Evolutionary conservation across 2,113 vertebrate genomes (phyloP), one percentile per base, ranked within the genome.

Genomic region (Gasterosteus nipponicus): DNA sequence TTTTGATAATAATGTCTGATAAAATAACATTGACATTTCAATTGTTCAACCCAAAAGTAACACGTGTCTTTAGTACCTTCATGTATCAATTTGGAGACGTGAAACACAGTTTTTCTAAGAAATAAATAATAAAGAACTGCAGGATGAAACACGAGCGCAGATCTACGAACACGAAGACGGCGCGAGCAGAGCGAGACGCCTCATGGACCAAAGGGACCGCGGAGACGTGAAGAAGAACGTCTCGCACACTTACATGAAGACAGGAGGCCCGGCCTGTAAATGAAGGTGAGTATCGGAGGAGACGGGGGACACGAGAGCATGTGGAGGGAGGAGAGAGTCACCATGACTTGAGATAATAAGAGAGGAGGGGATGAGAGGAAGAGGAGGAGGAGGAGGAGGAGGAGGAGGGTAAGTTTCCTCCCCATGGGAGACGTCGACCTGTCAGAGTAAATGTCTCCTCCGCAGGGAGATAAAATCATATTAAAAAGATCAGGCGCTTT

Each of bases 371-470:
- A 47, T 61, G 51, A 63, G 69, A 66, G 41, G 62, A 60, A 18
- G n/a, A n/a, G n/a, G 41, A 56, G 54, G 64, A 26, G 67, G 80
- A 69, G 65, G 39, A 33, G 33, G 53, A 57, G 29, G 38, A 46
- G 51, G 62, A 26, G 70, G 80, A 69, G 61, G 70, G 51, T 61
- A 69, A 66, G 73, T 51, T 69, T 82, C 73, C 67, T 77, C 67
- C 83, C 69, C 83, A 44, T 53, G 78, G 76, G 74, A 88, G 75
- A 69, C 33, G 64, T 75, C 11, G 84, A 83, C 79, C 83, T 84
- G 83, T 82, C 75, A 85, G 78, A 85, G 81, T 86, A 89, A 90
- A 90, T 89, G 83, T 89, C 83, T 82, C 60, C 42, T 86, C 88
- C 74, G 71, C 86, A 70, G 83, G 81, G 81, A 90, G 66, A 82